Evolutionary conservation across 1,140 invertebrate genomes (phyloP).

Genomic region (Caenorhabditis inopinata): DNA sequence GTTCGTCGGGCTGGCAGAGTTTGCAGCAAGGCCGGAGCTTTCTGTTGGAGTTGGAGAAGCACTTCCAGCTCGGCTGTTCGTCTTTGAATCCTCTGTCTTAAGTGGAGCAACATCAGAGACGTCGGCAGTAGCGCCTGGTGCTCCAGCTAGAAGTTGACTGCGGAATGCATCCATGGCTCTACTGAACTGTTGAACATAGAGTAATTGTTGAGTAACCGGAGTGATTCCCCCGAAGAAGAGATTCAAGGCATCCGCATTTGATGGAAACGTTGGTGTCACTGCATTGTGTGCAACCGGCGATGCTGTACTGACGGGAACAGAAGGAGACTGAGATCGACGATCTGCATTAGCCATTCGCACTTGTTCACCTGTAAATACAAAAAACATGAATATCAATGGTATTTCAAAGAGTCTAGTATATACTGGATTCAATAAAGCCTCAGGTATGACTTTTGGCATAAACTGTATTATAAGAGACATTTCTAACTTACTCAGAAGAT

Average conservation of each 20-base stretch:
- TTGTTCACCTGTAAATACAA: neutral
- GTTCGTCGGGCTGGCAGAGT: neutral
- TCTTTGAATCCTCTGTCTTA: neutral
- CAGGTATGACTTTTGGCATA: no score
- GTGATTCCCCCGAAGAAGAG: neutral
- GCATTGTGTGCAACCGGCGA: neutral
- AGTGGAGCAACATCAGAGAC: neutral
- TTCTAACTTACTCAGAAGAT: slow-evolving; percentile 13
- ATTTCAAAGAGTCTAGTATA: no score
- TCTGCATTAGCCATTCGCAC: slow-evolving; percentile 5
- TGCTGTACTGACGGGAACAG: neutral
- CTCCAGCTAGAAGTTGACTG: neutral
- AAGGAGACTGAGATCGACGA: neutral
- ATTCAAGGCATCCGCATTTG: neutral
- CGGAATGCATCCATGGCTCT: slow-evolving; percentile 15
- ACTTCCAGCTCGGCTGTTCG: neutral
- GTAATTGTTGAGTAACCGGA: neutral
- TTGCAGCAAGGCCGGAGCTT: neutral
- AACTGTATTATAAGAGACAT: no score
- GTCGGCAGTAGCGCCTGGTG: neutral
- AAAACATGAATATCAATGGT: no score
- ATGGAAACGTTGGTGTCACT: neutral
- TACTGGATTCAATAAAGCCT: no score
- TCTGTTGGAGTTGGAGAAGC: neutral
- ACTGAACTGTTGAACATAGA: neutral